Evolutionary conservation across 2,797 vertebrate genomes (phyloP).

Genomic region (Clamator glandarius): DNA sequence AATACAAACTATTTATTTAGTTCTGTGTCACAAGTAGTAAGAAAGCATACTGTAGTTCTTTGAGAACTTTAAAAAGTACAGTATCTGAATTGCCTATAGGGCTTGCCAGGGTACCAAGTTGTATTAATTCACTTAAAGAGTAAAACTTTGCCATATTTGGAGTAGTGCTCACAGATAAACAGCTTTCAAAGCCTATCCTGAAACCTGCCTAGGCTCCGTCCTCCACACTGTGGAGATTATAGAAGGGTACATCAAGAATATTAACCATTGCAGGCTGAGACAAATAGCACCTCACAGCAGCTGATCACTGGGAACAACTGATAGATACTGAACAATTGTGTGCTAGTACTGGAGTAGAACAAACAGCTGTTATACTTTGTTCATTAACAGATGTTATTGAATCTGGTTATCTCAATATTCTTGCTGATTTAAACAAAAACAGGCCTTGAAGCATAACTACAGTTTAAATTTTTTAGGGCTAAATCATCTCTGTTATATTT

Average conservation of each 20-base stretch:
- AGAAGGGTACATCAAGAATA: background rate
- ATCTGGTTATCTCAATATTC: background rate
- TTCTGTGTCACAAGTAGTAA: background rate
- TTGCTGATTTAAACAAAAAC: background rate
- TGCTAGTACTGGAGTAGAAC: background rate
- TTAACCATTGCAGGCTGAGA: background rate
- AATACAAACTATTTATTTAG: background rate
- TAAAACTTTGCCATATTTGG: background rate
- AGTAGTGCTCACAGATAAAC: background rate
- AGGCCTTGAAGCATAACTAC: background rate
- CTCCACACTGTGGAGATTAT: background rate
- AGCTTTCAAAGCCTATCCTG: background rate
- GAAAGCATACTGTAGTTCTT: background rate
- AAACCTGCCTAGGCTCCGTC: background rate
- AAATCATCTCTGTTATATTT: background rate
- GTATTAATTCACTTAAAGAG: background rate
- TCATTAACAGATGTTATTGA: background rate
- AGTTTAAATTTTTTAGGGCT: background rate
- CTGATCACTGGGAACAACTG: background rate
- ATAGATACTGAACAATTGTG: background rate
- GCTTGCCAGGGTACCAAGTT: background rate
- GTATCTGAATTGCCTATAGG: background rate
- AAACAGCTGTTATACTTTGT: background rate
- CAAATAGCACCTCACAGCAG: background rate
- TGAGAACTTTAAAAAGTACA: background rate